These are phyloP conservation scores for Dermochelys coriacea DNA, from an alignment of 2,797 vertebrate species.

Conservation along the genomic window DNA sequence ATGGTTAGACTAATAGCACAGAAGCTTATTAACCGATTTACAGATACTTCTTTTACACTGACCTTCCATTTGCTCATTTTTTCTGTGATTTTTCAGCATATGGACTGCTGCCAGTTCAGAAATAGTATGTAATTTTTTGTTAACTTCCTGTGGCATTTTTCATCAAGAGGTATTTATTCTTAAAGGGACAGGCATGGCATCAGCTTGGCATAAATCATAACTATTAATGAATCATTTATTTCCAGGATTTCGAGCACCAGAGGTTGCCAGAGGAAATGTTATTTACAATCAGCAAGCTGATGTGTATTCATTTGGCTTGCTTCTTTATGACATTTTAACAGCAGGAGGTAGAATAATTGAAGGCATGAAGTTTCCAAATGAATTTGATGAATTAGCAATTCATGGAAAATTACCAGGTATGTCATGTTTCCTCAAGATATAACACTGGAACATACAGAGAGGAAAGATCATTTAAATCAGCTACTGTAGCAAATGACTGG, in stretches of 20 bases:
- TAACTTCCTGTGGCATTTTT: conserved; percentile 42
- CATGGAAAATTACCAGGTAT: conserved; percentile 95
- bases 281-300: conserved; percentile 98
- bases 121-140: conserved; percentile 24
- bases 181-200: conserved; percentile 21
- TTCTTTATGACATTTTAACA: conserved; percentile 97
- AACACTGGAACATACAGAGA: neutral
- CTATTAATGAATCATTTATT: conserved; percentile 57
- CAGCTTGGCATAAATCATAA: conserved; percentile 5
- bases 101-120: conserved; percentile 11
- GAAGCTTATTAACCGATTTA: neutral
- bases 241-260: conserved; percentile 94
- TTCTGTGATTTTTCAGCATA: conserved; percentile 8
- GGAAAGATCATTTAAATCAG: too few species aligned
- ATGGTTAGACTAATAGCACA: neutral
- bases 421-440: conserved; percentile 13
- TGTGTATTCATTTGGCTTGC: conserved; percentile 95
- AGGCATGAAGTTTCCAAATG: conserved; percentile 96
- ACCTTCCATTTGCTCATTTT: neutral
- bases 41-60: neutral
- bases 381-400: conserved; percentile 96
- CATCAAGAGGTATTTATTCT: conserved; percentile 16
- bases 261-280: conserved; percentile 94
- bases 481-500: too few species aligned
- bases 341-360: conserved; percentile 93